Evolutionary conservation across 2,113 vertebrate genomes (phyloP), one percentile per base, ranked within the genome.

Genomic region (Chaenocephalus aceratus): DNA sequence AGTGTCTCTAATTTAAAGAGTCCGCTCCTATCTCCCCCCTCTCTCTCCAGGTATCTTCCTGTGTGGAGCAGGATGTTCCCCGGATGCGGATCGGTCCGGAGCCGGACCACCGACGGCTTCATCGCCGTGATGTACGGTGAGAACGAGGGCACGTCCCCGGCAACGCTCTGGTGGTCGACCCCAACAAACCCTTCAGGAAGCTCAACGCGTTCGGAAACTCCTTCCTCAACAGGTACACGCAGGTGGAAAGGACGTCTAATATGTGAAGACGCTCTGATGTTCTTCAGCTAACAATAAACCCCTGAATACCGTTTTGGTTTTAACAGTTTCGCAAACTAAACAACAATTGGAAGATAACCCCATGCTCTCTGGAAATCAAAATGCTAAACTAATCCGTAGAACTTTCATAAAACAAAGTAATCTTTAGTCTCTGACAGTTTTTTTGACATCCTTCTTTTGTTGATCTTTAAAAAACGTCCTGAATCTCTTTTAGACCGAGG

Each of bases 61-160:
- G 66, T 80, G n/a, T 99, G 0, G 98, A 99, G 72, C 97, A 99
- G 90, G 98, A 99, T 53, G n/a, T 99, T 99, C 59, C 98, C 98
- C 4, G 98, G 45, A 99, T 99, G 98, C 92, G 98, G 75, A 99
- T 99, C 26, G 98, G 98, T 52, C 98, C 98, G 0, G 98, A 99
- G 85, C 98, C 98, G 44, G 44, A 99, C 98, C 62, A 99, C 98
- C 0, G 98, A 99, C 83, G 98, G 97, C 57, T 99, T 99, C 90
- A 99, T 99, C 56, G 97, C 98, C 10, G 98, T 99, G 79, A 99
- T 99, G 98, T 95, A 98, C 10, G 97, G 97, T 6, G 97, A 99
- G 10, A 95, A 94, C 0, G 98, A 99, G 85, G 98, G 98, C 4
- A 94, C 16, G 90, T 97, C 77, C 98, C 98, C 23, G 98, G 98